Conservation (phyloP, 2,113 vertebrate genomes). For the Irena cyanogastra region DNA sequence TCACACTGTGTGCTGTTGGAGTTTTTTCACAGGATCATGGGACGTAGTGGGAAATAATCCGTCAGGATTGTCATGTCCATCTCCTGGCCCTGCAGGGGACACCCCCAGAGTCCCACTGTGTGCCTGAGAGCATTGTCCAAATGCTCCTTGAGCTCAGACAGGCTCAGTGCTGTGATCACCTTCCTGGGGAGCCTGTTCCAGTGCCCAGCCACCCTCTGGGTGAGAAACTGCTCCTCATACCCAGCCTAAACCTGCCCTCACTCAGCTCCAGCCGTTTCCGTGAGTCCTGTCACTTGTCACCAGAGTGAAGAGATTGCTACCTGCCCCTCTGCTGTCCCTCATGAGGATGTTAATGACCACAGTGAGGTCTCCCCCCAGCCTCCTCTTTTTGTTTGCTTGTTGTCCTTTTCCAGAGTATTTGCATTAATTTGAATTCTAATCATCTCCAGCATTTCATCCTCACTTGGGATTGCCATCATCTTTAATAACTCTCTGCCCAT, state of each 20-base stretch:
- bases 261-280: not conserved
- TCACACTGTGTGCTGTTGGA: rapidly evolving
- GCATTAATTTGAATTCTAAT: not conserved
- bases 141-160: rapidly evolving
- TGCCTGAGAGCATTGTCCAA: not conserved
- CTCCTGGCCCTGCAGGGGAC: not conserved
- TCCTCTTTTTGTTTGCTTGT: not conserved
- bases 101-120: not conserved
- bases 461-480: not conserved
- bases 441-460: not conserved
- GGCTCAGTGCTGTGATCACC: not conserved
- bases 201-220: not conserved
- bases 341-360: not conserved
- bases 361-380: not conserved
- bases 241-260: not conserved
- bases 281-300: not conserved
- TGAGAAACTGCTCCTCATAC: not conserved
- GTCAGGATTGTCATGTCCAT: rapidly evolving
- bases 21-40: not conserved
- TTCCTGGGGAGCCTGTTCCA: not conserved
- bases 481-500: not conserved
- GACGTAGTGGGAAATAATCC: rapidly evolving
- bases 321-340: not conserved
- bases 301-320: not conserved
- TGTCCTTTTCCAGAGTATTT: not conserved